Evolutionary conservation across 2,797 vertebrate species (phyloP), one percentile per base, ranked within the genome.

Genomic region (Sciurus vulgaris): DNA sequence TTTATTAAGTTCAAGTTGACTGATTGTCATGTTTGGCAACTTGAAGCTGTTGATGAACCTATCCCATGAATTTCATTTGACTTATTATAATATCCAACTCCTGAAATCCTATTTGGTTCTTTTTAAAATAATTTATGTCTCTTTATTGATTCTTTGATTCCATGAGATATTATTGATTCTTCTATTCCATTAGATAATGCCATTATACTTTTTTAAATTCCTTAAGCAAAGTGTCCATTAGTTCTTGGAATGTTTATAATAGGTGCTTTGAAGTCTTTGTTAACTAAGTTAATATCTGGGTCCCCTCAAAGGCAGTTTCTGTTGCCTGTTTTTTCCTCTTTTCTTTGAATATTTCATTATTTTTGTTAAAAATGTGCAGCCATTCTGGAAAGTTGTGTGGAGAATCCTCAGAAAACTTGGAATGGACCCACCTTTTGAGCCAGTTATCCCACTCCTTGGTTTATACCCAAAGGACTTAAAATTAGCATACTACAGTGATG

Each of bases 211-310:
- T 65, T 81, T 76, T 92, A 59, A 38, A 77, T 84, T 94, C 30
- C 78, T 82, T 89, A 79, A 33, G 49, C 11, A 49, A 79, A n/a
- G 5, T 89, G 74, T 86, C 13, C 35, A 92, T 94, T 92, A 44
- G 33, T 44, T 84, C 11, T 61, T 86, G 86, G 33, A 87, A 91
- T 59, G 33, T 35, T 72, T 92, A 20, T 70, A 91, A 91, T 83
- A 76, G 17, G 54, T 73, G 9, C 54, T 51, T 85, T 81, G 44
- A 87, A 88, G 33, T 73, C 8, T 59, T 94, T 87, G 20, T 20
- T 61, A 77, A 56, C 54, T 72, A 49, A 79, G 30, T 86, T 30
- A 74, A 67, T 69, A 86, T 90, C 59, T 69, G 24, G 35, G 44
- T 44, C 9, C 24, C 49, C 18, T 24, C 70, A 91, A 89, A 76